A percentile compares a stretch with the other conserved stretches of the same genome.
phyloP scores from a whole-genome alignment of 1,140 invertebrate genomes.

The Heliconius himera region DNA sequence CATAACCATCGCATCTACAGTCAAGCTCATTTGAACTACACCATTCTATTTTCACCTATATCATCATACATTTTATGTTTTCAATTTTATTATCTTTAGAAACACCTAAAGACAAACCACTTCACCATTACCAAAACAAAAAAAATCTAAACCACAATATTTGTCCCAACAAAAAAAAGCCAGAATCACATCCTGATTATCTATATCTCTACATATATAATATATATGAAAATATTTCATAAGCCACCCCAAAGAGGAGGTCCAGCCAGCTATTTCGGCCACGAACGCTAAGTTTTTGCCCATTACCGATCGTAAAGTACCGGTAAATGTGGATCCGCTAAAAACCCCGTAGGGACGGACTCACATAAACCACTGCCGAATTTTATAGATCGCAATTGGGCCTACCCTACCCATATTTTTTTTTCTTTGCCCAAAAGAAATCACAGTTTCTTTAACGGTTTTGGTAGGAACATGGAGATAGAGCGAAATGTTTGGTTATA shows the following conservation, averaged over 20 bases:
- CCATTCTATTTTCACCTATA: too few species aligned
- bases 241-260: not conserved
- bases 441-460: constrained; percentile 5
- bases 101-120: too few species aligned
- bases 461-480: not conserved
- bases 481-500: not conserved
- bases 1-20: too few species aligned
- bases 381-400: constrained; percentile 18
- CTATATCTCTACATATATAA: not conserved
- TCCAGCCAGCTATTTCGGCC: not conserved
- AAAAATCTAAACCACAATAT: not conserved
- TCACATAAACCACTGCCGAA: constrained; percentile 17
- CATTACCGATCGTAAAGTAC: constrained; percentile 4
- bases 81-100: too few species aligned
- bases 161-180: not conserved
- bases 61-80: too few species aligned
- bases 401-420: not conserved
- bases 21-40: too few species aligned
- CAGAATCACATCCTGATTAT: not conserved
- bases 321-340: constrained; percentile 19
- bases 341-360: constrained; percentile 10
- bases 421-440: constrained; percentile 1
- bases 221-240: constrained; percentile 6
- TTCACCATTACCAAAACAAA: not conserved
- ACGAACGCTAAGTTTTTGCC: constrained; percentile 11